These are phyloP conservation scores for Paratrypauchen microcephalus DNA, from an alignment of 2,797 vertebrate genomes.

Conservation along the genomic window DNA sequence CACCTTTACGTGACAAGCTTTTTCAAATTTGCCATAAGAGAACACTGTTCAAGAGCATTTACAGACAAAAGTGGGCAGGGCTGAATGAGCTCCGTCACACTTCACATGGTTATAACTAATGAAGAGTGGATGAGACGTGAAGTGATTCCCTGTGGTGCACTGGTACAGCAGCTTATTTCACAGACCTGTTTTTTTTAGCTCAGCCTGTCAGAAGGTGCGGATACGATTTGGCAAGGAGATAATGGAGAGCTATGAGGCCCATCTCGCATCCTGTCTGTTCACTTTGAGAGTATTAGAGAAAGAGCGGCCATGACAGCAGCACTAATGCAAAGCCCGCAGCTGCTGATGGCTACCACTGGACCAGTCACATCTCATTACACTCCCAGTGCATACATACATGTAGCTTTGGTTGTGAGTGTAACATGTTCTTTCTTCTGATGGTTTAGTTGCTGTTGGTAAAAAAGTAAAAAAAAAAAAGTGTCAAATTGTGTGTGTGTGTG, in stretches of 20 bases:
- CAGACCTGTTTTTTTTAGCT: constrained; percentile 27
- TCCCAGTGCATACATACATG: neutral
- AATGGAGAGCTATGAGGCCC: constrained; percentile 29
- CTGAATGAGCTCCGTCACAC: neutral
- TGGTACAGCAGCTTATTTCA: constrained; percentile 24
- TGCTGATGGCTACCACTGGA: constrained; percentile 20
- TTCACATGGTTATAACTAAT: neutral
- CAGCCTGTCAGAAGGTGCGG: constrained; percentile 29
- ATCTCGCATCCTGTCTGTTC: constrained; percentile 16
- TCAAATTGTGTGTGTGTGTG: neutral
- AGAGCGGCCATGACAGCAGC: constrained; percentile 28
- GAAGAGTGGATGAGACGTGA: neutral
- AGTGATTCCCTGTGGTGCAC: constrained; percentile 7
- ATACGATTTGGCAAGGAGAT: constrained; percentile 31
- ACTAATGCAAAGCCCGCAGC: constrained; percentile 22
- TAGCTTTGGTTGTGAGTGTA: neutral
- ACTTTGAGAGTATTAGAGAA: constrained; percentile 10
- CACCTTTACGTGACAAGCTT: too few relatives aligned
- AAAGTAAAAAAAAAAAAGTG: neutral
- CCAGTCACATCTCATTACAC: constrained; percentile 17
- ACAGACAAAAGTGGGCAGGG: too few relatives aligned
- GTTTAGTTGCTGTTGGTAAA: neutral
- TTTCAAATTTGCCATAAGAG: too few relatives aligned
- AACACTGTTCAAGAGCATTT: too few relatives aligned
- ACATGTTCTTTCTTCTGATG: neutral